Evolutionary conservation across 2,888 invertebrate genomes (phyloP).

Genomic region (Lithophane semibrunnea): DNA sequence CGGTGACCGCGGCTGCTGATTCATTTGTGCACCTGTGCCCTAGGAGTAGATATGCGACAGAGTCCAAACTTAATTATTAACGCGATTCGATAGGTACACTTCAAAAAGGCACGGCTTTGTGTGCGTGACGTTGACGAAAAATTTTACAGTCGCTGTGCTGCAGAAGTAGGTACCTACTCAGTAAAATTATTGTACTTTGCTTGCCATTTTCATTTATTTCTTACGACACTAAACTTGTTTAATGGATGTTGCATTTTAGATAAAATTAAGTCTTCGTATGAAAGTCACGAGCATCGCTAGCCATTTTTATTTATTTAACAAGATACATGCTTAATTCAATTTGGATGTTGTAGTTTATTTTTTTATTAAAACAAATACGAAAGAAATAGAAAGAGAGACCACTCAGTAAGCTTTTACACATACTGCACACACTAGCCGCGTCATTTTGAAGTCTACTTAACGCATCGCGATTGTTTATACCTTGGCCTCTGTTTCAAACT

Average conservation of each 20-base stretch:
- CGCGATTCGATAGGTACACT: background rate
- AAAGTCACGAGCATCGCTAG: background rate
- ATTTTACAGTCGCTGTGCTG: background rate
- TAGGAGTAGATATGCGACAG: conserved; percentile 27
- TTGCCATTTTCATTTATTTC: background rate
- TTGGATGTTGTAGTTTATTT: background rate
- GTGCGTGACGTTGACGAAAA: too few species aligned
- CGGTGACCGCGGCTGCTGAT: conserved; percentile 65
- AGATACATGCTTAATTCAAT: background rate
- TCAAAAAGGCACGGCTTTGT: background rate
- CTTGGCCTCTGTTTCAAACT: conserved; percentile 15
- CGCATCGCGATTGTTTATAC: background rate
- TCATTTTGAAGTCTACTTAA: background rate
- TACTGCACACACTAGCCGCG: background rate
- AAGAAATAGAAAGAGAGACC: too few species aligned
- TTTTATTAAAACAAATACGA: background rate
- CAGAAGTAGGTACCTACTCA: too few species aligned
- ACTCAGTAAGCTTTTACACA: background rate
- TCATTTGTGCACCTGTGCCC: conserved; percentile 61
- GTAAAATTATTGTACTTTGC: background rate
- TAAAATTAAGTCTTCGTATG: background rate
- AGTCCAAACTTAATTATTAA: background rate
- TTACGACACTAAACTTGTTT: background rate
- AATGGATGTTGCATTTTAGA: background rate
- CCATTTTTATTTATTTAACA: background rate